Conservation (phyloP, 2,888 invertebrate species). For the Drosophila koepferae region DNA sequence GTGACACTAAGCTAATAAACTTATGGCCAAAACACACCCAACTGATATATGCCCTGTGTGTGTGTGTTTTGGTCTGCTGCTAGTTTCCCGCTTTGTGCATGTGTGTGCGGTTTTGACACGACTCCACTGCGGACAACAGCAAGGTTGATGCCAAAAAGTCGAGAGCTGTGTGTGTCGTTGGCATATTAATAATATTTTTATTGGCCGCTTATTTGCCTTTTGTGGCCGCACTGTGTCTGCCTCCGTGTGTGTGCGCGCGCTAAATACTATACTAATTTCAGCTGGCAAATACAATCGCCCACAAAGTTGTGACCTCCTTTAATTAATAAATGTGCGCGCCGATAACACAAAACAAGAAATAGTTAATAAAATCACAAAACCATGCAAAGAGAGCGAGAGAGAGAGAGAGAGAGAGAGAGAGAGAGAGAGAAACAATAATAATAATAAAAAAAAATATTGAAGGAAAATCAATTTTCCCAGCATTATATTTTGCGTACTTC, state of each 20-base stretch:
- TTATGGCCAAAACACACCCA: slow-evolving; percentile 77
- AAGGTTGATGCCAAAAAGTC: slow-evolving; percentile 54
- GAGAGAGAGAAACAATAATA: background rate
- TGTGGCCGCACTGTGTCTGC: slow-evolving; percentile 27
- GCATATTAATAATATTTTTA: slow-evolving; percentile 77
- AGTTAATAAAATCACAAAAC: slow-evolving; percentile 3
- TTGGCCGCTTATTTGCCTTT: slow-evolving; percentile 74
- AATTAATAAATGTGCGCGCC: slow-evolving; percentile 57
- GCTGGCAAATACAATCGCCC: slow-evolving; percentile 42
- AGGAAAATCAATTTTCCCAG: slow-evolving; percentile 20
- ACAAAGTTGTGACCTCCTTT: slow-evolving; percentile 44
- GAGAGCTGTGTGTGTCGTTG: slow-evolving; percentile 53
- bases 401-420: background rate
- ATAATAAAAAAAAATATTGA: background rate
- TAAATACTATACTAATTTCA: slow-evolving; percentile 43
- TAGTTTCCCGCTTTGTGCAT: slow-evolving; percentile 38
- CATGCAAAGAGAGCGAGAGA: background rate
- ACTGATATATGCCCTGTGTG: slow-evolving; percentile 36
- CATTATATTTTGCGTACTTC: background rate
- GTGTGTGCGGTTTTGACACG: slow-evolving; percentile 26
- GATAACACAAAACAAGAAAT: slow-evolving; percentile 31
- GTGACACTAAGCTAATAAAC: slow-evolving; percentile 80
- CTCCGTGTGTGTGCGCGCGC: slow-evolving; percentile 8
- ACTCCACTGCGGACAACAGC: slow-evolving; percentile 34
- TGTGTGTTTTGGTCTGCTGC: slow-evolving; percentile 24